A percentile compares a stretch with the other conserved stretches of the same genome.
Conservation (phyloP, 2,113 vertebrate species). For the Lagenorhynchus albirostris region DNA sequence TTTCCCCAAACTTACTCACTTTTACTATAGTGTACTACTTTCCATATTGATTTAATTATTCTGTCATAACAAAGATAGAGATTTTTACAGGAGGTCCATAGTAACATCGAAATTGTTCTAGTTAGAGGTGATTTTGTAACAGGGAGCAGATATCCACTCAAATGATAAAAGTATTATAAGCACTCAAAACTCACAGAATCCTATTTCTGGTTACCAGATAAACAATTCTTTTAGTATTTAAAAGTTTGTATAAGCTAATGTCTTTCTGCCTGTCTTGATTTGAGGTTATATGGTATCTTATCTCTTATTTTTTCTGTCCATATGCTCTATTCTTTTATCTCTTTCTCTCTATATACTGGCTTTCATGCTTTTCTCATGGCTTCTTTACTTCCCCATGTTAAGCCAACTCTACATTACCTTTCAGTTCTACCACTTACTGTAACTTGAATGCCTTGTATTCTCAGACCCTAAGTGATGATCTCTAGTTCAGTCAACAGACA, state of each 20-base stretch:
- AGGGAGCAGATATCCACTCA: background rate
- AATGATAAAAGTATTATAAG: background rate
- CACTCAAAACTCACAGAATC: background rate
- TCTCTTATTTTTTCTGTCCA: background rate
- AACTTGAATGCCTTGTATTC: background rate
- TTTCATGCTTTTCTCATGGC: background rate
- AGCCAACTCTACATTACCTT: background rate
- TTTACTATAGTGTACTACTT: background rate
- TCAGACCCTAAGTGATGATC: background rate
- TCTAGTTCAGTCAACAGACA: background rate
- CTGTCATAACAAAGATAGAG: background rate
- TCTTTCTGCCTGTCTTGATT: background rate
- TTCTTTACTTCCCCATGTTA: background rate
- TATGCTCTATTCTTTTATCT: background rate
- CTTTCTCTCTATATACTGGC: background rate
- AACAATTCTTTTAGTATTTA: background rate
- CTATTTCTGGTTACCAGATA: background rate
- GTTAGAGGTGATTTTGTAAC: slow-evolving; percentile 2
- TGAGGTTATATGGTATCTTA: background rate
- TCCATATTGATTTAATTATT: slow-evolving; percentile 49
- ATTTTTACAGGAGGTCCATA: background rate
- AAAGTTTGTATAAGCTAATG: background rate
- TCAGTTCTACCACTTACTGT: background rate
- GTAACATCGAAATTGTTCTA: background rate
- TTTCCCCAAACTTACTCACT: background rate